phyloP scores from a whole-genome alignment of 2,888 invertebrate species.

The Colletes collaris region DNA sequence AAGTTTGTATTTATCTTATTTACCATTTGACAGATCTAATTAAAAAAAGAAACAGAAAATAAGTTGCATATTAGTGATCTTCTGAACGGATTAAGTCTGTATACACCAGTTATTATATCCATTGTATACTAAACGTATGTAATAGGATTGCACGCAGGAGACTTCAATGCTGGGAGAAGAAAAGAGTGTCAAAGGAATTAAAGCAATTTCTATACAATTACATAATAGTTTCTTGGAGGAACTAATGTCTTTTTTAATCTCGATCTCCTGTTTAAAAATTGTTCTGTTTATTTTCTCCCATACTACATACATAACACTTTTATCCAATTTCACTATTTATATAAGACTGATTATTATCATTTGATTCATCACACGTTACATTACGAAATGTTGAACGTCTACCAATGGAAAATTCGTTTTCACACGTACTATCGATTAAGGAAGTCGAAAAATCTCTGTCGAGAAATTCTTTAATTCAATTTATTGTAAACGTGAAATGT shows the following conservation, averaged over 20 bases:
- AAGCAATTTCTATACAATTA: background rate
- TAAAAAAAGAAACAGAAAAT: no score
- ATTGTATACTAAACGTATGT: background rate
- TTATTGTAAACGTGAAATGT: slow-evolving; percentile 42
- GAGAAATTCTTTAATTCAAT: slow-evolving; percentile 41
- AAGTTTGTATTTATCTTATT: no score
- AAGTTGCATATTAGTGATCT: no score
- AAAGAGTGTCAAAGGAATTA: background rate
- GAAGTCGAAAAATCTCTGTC: background rate
- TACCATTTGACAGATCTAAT: no score
- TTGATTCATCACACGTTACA: no score
- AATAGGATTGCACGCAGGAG: background rate
- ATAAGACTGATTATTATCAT: no score
- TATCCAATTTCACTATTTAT: background rate
- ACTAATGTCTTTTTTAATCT: background rate
- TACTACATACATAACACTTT: background rate
- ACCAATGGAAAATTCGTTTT: background rate
- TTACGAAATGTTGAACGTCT: no score
- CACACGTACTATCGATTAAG: background rate
- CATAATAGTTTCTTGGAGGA: no score
- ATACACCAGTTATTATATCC: background rate
- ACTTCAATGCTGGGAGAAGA: slow-evolving; percentile 33
- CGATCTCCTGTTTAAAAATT: no score
- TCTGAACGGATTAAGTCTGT: background rate
- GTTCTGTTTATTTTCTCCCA: background rate